Evolutionary conservation across 2,888 invertebrate genomes (phyloP).

Genomic region (Caenorhabditis sinica): DNA sequence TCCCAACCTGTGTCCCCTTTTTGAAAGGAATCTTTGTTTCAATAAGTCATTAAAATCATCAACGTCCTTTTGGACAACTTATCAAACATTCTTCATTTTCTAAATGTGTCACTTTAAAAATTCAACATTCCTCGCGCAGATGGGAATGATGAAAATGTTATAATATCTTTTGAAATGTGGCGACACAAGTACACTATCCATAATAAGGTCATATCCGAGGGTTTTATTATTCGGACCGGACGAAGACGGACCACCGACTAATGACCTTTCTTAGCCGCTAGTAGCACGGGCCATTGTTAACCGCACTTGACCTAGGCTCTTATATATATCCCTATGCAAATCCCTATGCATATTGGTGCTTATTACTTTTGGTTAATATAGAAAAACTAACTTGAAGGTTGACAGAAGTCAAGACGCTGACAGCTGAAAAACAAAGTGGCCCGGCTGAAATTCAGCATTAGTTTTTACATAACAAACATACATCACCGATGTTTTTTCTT

Average conservation of each 20-base stretch:
- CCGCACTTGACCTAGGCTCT: constrained; percentile 48
- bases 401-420: background rate
- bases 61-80: constrained; percentile 21
- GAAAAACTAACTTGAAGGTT: constrained; percentile 10
- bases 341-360: constrained; percentile 1
- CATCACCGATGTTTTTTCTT: background rate
- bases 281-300: constrained; percentile 17
- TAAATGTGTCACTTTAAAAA: background rate
- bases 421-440: constrained; percentile 28
- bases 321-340: background rate
- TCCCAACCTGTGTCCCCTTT: background rate
- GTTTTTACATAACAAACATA: constrained; percentile 14
- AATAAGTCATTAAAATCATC: background rate
- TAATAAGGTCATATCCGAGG: constrained; percentile 8
- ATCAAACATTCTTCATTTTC: constrained; percentile 25
- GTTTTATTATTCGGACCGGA: constrained; percentile 21
- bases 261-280: constrained; percentile 31
- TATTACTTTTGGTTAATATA: background rate
- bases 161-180: background rate
- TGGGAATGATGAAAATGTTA: background rate
- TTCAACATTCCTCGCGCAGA: background rate
- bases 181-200: background rate
- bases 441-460: constrained; percentile 14
- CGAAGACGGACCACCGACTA: constrained; percentile 16
- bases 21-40: constrained; percentile 16